Conservation (phyloP, 2,797 vertebrate species). For the Arctocebus calabarensis region DNA sequence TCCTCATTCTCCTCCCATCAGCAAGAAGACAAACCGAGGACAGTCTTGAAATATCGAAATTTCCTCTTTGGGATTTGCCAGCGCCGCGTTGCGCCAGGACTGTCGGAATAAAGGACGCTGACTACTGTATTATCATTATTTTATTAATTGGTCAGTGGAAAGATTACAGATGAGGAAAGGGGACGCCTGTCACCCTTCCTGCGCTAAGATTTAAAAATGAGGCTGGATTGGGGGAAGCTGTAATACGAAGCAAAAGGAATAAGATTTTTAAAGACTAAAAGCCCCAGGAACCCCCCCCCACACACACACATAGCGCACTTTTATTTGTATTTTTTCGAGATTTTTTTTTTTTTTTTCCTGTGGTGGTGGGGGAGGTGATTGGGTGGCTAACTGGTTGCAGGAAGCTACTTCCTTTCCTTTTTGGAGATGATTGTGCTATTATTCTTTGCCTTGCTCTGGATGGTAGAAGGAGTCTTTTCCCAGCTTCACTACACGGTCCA, state of each 20-base stretch:
- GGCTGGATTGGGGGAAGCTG: slow-evolving; percentile 71
- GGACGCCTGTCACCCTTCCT: slow-evolving; percentile 83
- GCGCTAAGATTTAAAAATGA: slow-evolving; percentile 85
- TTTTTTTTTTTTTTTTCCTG: not conserved
- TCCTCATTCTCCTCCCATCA: slow-evolving; percentile 82
- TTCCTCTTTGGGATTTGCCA: slow-evolving; percentile 87
- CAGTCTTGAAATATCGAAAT: slow-evolving; percentile 87
- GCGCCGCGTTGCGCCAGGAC: slow-evolving; percentile 89
- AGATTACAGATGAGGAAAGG: slow-evolving; percentile 87
- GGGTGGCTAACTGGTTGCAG: slow-evolving; percentile 80
- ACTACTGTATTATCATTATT: slow-evolving; percentile 83
- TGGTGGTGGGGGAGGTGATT: slow-evolving; percentile 82
- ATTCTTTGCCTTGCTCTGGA: slow-evolving; percentile 91
- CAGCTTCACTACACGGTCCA: slow-evolving; percentile 98
- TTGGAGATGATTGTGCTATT: slow-evolving; percentile 95
- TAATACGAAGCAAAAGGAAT: slow-evolving; percentile 86
- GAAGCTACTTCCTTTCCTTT: slow-evolving; percentile 75
- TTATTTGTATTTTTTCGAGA: slow-evolving; percentile 61
- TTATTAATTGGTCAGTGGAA: slow-evolving; percentile 85
- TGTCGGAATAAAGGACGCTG: slow-evolving; percentile 89
- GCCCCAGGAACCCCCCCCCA: slow-evolving; percentile 34
- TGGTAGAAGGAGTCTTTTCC: slow-evolving; percentile 92
- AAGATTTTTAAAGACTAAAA: slow-evolving; percentile 69
- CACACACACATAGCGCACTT: slow-evolving; percentile 54
- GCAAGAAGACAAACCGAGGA: slow-evolving; percentile 87